Conservation (phyloP, 1,140 invertebrate genomes). For the Macrotrachela quadricornifera region DNA sequence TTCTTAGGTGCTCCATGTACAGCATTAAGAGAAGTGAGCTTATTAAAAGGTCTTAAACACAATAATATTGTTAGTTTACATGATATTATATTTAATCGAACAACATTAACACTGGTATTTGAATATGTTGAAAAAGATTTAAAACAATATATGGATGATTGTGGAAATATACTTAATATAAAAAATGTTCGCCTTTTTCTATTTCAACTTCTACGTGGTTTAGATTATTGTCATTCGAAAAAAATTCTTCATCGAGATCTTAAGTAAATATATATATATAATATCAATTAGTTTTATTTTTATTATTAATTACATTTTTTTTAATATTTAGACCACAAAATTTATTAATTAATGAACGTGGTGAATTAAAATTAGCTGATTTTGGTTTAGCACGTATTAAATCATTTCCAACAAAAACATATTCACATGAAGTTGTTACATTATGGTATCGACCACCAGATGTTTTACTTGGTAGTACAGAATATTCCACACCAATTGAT, state of each 20-base stretch:
- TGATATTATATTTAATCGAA: conserved; percentile 85
- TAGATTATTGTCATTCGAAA: conserved; percentile 44
- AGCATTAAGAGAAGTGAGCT: conserved; percentile 56
- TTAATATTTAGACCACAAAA: conserved; percentile 41
- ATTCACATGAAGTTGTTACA: conserved; percentile 54
- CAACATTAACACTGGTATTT: conserved; percentile 90
- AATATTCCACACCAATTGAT: conserved; percentile 48
- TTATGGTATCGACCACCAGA: conserved; percentile 50
- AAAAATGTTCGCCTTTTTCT: conserved; percentile 44
- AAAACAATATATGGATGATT: conserved; percentile 51
- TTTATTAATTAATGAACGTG: conserved; percentile 44
- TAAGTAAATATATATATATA: conserved; percentile 23
- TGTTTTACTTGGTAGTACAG: conserved; percentile 44
- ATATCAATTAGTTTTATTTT: too few species aligned
- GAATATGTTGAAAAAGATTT: conserved; percentile 70
- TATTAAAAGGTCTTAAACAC: conserved; percentile 86
- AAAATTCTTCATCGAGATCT: conserved; percentile 48
- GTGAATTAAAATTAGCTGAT: conserved; percentile 45
- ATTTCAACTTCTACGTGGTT: conserved; percentile 44
- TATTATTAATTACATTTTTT: too few species aligned
- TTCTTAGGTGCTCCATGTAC: conserved; percentile 41
- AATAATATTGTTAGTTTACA: conserved; percentile 89
- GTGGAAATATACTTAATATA: conserved; percentile 41
- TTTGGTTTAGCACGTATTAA: conserved; percentile 60
- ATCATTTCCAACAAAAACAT: conserved; percentile 51